phyloP scores from a whole-genome alignment of 2,113 vertebrate genomes.

The Pseudopodoces humilis region DNA sequence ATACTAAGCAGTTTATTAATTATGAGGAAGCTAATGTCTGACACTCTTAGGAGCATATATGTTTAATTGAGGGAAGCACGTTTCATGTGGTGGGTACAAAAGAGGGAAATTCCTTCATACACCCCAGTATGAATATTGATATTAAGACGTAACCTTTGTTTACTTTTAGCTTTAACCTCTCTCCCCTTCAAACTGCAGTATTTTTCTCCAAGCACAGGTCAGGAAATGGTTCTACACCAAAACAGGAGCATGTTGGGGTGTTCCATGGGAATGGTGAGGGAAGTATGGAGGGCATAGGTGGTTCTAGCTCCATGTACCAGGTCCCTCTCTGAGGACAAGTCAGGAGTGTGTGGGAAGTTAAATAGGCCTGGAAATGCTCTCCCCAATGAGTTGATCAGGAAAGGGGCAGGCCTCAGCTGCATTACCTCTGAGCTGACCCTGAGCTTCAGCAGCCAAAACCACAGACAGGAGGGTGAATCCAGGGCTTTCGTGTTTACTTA shows the following conservation, averaged over 20 bases:
- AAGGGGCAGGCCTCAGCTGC: neutral
- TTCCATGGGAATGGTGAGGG: fast-evolving
- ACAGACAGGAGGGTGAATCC: neutral
- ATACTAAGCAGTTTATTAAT: neutral
- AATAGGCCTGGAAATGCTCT: neutral
- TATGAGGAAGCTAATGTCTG: neutral
- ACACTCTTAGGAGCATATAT: neutral
- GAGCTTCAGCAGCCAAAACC: neutral
- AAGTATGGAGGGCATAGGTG: neutral
- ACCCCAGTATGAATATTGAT: too few species aligned
- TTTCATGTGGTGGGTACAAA: neutral
- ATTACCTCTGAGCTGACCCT: neutral
- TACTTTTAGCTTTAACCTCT: neutral
- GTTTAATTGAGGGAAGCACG: neutral
- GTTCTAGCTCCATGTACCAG: fast-evolving
- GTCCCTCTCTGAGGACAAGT: neutral
- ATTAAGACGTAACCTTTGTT: neutral
- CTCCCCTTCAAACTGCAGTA: neutral
- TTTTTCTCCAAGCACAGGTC: neutral
- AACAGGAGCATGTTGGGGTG: fast-evolving
- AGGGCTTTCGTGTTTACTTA: neutral
- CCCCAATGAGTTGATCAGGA: fast-evolving
- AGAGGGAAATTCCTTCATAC: neutral
- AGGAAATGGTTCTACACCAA: neutral
- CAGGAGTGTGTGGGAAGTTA: neutral